Percentiles rank a stretch among this genome's conserved stretches.
These are phyloP conservation scores for Nasonia giraulti DNA, from an alignment of 1,140 invertebrate genomes.

Conservation along the genomic window DNA sequence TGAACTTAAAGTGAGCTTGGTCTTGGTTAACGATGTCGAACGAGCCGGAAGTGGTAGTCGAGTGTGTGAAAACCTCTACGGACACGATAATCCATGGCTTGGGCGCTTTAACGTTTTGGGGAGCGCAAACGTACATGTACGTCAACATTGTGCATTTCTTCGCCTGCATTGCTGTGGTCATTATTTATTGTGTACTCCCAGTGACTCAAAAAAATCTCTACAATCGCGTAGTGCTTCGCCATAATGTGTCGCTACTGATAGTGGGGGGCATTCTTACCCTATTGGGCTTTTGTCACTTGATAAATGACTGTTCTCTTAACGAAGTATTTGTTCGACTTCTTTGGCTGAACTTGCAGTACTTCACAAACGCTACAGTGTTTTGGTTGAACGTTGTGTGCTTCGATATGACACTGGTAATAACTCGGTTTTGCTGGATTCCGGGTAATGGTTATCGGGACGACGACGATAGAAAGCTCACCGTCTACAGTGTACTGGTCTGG, in stretches of 20 bases:
- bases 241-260: slow-evolving; percentile 63
- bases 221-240: slow-evolving; percentile 62
- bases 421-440: slow-evolving; percentile 59
- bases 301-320: slow-evolving; percentile 50
- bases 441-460: slow-evolving; percentile 41
- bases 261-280: slow-evolving; percentile 56
- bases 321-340: slow-evolving; percentile 53
- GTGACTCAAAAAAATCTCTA: slow-evolving; percentile 60
- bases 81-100: slow-evolving; percentile 39
- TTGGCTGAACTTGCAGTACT: slow-evolving; percentile 65
- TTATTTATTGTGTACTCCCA: slow-evolving; percentile 60
- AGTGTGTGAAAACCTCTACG: slow-evolving; percentile 50
- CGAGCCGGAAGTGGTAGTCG: slow-evolving; percentile 51
- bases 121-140: slow-evolving; percentile 64
- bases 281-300: slow-evolving; percentile 58
- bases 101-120: slow-evolving; percentile 61
- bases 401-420: slow-evolving; percentile 66
- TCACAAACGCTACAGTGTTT: slow-evolving; percentile 63
- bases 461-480: slow-evolving; percentile 56
- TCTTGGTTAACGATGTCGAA: slow-evolving; percentile 53
- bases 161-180: slow-evolving; percentile 60
- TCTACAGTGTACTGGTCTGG: slow-evolving; percentile 59
- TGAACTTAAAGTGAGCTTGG: not conserved
- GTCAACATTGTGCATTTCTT: slow-evolving; percentile 64
- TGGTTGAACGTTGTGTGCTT: slow-evolving; percentile 67